These are phyloP conservation scores for Diacarnus erythraeanus DNA, from an alignment of 37 sponge, comb jelly and placozoan species.

Conservation along the genomic window DNA sequence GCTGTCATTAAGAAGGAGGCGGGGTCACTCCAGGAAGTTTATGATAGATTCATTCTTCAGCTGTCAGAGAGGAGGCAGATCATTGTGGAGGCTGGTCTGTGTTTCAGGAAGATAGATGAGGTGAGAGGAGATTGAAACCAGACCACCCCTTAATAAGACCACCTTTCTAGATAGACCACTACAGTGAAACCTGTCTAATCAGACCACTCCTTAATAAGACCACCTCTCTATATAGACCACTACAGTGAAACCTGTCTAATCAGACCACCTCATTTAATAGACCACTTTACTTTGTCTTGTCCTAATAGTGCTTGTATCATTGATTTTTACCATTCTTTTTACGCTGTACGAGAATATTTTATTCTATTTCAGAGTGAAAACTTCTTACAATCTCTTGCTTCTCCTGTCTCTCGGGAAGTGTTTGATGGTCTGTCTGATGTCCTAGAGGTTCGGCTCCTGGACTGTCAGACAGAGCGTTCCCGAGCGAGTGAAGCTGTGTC, in stretches of 20 bases:
- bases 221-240: too few relatives aligned
- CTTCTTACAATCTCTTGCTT: background rate
- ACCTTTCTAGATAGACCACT: too few relatives aligned
- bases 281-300: background rate
- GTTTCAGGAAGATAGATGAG: constrained; percentile 16
- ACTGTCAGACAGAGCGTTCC: background rate
- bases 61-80: constrained; percentile 64
- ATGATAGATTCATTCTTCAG: constrained; percentile 28
- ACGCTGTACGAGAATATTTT: too few relatives aligned
- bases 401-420: background rate
- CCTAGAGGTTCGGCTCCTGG: background rate
- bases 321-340: background rate
- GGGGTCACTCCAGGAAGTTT: constrained; percentile 10
- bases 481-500: background rate
- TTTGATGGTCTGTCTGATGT: background rate
- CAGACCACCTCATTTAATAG: too few relatives aligned
- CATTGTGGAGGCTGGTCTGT: constrained; percentile 32
- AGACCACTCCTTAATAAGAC: too few relatives aligned
- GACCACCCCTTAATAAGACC: too few relatives aligned
- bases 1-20: constrained; percentile 44
- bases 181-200: too few relatives aligned
- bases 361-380: too few relatives aligned
- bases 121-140: background rate
- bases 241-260: too few relatives aligned
- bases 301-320: background rate